These are phyloP conservation scores for Cephus nigrinus DNA, from an alignment of 2,888 invertebrate species.

Conservation along the genomic window DNA sequence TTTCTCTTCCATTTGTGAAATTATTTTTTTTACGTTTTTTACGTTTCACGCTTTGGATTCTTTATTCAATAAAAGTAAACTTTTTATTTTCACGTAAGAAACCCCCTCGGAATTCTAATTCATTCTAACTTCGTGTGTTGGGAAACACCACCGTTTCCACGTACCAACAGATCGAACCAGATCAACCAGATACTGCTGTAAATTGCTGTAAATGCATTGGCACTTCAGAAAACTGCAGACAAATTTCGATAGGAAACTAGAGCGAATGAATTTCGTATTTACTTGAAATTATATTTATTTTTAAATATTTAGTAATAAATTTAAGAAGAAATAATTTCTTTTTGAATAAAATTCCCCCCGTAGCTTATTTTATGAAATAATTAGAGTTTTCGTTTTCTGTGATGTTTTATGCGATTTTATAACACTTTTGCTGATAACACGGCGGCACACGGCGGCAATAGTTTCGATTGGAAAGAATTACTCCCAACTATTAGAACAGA, in stretches of 20 bases:
- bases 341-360: background rate
- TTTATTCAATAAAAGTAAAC: background rate
- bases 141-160: too few species aligned
- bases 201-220: background rate
- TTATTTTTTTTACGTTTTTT: background rate
- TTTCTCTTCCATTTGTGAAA: background rate
- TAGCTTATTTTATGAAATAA: background rate
- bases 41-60: background rate
- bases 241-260: background rate
- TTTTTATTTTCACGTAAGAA: too few species aligned
- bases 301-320: background rate
- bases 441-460: background rate
- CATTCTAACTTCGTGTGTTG: too few species aligned
- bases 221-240: background rate
- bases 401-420: background rate
- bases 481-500: background rate
- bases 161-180: too few species aligned
- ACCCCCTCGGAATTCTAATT: too few species aligned
- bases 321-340: background rate
- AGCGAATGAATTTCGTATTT: background rate
- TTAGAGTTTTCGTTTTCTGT: background rate
- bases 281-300: background rate
- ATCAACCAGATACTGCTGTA: too few species aligned
- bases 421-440: background rate
- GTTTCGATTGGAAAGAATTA: background rate